Evolutionary conservation across 2,888 invertebrate genomes (phyloP).

Genomic region (Leptopilina drosophilae): DNA sequence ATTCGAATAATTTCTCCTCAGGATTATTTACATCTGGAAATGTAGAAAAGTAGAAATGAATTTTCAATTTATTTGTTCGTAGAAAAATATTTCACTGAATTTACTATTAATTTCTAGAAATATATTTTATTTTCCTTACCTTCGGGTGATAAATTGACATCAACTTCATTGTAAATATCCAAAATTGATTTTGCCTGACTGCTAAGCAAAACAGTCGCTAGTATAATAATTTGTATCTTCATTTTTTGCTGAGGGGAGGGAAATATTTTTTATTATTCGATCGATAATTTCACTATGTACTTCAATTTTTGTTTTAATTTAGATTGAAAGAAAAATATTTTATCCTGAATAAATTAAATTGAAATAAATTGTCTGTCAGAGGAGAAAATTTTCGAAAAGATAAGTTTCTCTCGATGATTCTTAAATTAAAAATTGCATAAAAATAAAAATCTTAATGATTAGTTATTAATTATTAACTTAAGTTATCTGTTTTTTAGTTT

Average conservation of each 20-base stretch:
- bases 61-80: neutral
- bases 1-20: slow-evolving; percentile 25
- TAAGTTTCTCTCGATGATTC: too few relatives aligned
- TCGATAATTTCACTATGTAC: too few relatives aligned
- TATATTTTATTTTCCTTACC: neutral
- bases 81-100: too few relatives aligned
- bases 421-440: too few relatives aligned
- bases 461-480: too few relatives aligned
- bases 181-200: neutral
- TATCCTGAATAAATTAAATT: too few relatives aligned
- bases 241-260: neutral
- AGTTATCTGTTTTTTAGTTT: neutral
- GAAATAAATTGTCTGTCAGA: too few relatives aligned
- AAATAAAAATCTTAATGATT: too few relatives aligned
- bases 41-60: neutral
- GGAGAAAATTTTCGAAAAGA: too few relatives aligned
- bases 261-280: too few relatives aligned
- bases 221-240: neutral
- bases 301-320: too few relatives aligned
- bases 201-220: neutral
- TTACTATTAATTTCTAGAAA: neutral
- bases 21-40: neutral
- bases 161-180: neutral
- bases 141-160: neutral
- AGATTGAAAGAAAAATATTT: too few relatives aligned